Conservation (phyloP, 2,113 vertebrate species). For the Nibea albiflora region DNA sequence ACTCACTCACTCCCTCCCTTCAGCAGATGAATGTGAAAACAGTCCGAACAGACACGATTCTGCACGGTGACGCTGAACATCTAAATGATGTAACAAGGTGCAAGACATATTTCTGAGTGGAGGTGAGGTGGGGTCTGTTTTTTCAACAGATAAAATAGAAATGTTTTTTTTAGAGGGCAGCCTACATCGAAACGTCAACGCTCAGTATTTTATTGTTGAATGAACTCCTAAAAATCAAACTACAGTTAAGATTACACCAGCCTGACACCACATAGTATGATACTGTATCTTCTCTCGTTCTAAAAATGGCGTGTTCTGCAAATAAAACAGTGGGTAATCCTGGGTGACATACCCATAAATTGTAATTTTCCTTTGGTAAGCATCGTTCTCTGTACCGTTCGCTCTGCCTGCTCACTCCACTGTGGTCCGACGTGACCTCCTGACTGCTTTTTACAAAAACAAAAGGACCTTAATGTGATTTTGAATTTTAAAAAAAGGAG, state of each 20-base stretch:
- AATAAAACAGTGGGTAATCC: constrained; percentile 21
- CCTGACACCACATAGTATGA: neutral
- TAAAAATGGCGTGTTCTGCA: constrained; percentile 7
- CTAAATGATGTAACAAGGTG: neutral
- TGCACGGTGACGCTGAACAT: neutral
- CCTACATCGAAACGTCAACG: neutral
- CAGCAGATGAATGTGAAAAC: neutral
- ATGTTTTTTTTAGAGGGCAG: neutral
- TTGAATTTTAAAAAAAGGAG: constrained; percentile 3
- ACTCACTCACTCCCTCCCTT: no score
- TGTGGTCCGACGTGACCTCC: constrained; percentile 19
- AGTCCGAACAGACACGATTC: neutral
- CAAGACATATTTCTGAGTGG: neutral
- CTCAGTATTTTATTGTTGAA: neutral
- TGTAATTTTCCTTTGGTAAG: constrained; percentile 11
- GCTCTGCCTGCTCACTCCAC: constrained; percentile 8
- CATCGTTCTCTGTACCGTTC: neutral
- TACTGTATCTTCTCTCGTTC: constrained; percentile 3
- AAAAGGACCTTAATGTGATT: constrained; percentile 57
- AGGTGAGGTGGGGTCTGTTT: neutral
- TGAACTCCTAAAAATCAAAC: neutral
- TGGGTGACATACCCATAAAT: neutral
- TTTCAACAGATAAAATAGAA: neutral
- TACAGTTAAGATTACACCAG: neutral
- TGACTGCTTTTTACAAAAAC: constrained; percentile 47